phyloP scores from a whole-genome alignment of 2,113 vertebrate species.

The Embiotoca jacksoni region DNA sequence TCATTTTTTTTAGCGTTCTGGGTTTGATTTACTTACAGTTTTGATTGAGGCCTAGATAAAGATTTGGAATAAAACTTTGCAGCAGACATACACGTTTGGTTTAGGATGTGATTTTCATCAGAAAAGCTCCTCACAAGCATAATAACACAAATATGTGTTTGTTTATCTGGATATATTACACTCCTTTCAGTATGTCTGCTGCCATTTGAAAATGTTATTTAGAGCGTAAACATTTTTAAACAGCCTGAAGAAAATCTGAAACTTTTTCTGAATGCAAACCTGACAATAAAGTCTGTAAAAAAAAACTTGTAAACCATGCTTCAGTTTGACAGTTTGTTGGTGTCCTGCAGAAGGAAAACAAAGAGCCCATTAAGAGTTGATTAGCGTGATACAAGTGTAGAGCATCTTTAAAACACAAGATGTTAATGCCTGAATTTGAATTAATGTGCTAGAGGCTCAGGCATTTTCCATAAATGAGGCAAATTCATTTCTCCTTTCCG shows the following conservation, averaged over 20 bases:
- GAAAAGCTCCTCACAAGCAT: slow-evolving; percentile 15
- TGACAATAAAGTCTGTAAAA: slow-evolving; percentile 16
- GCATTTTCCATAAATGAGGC: slow-evolving; percentile 51
- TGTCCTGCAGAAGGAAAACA: slow-evolving; percentile 3
- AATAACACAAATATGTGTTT: slow-evolving; percentile 16
- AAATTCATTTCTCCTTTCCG: slow-evolving; percentile 40
- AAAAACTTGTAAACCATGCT: slow-evolving; percentile 7
- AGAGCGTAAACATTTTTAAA: slow-evolving; percentile 45
- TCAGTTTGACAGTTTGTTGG: not conserved
- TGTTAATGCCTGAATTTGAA: slow-evolving; percentile 29
- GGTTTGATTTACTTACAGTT: slow-evolving; percentile 3
- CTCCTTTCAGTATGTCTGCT: not conserved
- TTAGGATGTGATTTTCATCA: slow-evolving; percentile 9
- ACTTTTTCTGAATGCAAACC: not conserved
- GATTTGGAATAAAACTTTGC: not conserved
- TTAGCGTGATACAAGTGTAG: slow-evolving; percentile 4
- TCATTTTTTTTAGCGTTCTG: not conserved
- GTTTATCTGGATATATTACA: slow-evolving; percentile 17
- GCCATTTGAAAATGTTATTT: slow-evolving; percentile 33
- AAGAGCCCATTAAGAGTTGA: not conserved
- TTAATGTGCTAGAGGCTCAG: slow-evolving; percentile 9
- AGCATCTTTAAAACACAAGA: slow-evolving; percentile 12
- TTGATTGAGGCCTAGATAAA: slow-evolving; percentile 9
- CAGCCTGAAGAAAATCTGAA: not conserved
- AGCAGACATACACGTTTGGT: slow-evolving; percentile 15